phyloP scores from a whole-genome alignment of 2,113 vertebrate genomes.

The Platichthys flesus region DNA sequence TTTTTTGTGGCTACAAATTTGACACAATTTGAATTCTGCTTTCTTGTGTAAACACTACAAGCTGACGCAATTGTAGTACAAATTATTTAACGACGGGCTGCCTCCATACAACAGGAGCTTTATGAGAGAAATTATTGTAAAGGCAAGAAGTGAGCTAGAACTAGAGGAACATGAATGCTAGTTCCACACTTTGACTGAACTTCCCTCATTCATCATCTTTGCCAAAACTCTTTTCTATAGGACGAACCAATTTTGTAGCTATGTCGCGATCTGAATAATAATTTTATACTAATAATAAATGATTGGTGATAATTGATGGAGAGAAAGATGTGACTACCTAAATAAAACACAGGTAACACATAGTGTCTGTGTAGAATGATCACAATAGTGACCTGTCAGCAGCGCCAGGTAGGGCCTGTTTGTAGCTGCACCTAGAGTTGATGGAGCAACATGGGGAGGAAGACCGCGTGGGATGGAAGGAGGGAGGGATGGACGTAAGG shows the following conservation, averaged over 20 bases:
- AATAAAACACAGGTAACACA: constrained; percentile 29
- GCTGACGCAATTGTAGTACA: background rate
- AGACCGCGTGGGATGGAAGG: constrained; percentile 56
- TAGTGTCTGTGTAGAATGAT: constrained; percentile 31
- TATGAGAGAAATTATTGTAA: no score
- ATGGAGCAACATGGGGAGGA: constrained; percentile 46
- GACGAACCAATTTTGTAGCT: background rate
- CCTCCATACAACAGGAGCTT: constrained; percentile 4
- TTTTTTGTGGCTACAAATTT: no score
- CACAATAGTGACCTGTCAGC: constrained; percentile 39
- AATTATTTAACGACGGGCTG: constrained; percentile 1
- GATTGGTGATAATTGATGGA: constrained; percentile 20
- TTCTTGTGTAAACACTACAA: no score
- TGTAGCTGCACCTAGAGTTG: constrained; percentile 55
- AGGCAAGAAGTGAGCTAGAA: constrained; percentile 27
- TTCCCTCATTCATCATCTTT: no score
- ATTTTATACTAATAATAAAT: background rate
- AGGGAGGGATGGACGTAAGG: constrained; percentile 32
- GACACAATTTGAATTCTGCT: no score
- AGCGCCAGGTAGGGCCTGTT: constrained; percentile 27
- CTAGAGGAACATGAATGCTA: constrained; percentile 13
- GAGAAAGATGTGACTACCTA: constrained; percentile 42
- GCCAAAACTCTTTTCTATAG: background rate
- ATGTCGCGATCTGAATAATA: background rate
- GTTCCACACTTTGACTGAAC: no score